Percentiles rank a stretch among this genome's conserved stretches.
Conservation (phyloP, 2,113 vertebrate species). For the Prunella fulvescens region DNA sequence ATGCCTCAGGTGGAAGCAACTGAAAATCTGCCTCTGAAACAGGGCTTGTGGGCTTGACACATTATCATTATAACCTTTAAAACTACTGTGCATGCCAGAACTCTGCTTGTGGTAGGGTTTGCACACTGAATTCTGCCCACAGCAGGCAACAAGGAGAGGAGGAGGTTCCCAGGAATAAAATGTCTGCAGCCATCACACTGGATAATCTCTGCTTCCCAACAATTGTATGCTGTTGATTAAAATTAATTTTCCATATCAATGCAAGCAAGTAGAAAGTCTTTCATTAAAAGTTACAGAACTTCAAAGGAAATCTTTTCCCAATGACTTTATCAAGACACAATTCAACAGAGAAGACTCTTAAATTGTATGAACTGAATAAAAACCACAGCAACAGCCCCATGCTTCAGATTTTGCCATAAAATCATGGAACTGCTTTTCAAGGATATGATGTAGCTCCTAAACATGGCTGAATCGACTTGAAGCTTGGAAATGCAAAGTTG, state of each 20-base stretch:
- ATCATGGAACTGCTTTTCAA: accelerated
- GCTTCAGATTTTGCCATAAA: background rate
- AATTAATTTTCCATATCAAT: background rate
- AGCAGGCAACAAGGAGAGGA: background rate
- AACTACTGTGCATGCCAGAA: background rate
- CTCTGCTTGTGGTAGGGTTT: background rate
- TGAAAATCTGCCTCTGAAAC: background rate
- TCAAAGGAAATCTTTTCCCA: background rate
- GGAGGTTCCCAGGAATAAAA: background rate
- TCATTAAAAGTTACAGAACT: background rate
- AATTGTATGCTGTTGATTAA: background rate
- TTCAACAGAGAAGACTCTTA: background rate
- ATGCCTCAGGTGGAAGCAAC: background rate
- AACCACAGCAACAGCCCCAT: background rate
- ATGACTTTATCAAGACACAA: background rate
- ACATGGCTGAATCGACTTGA: background rate
- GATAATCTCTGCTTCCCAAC: background rate
- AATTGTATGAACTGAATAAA: background rate
- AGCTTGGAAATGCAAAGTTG: background rate
- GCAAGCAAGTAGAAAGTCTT: background rate
- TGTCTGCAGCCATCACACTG: background rate
- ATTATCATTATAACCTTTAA: background rate
- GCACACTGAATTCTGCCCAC: background rate
- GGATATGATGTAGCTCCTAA: background rate
- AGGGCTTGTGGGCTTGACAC: background rate